Evolutionary conservation across 2,888 invertebrate genomes (phyloP), one percentile per base, ranked within the genome.

Genomic region (Arrhopalites spinosus): DNA sequence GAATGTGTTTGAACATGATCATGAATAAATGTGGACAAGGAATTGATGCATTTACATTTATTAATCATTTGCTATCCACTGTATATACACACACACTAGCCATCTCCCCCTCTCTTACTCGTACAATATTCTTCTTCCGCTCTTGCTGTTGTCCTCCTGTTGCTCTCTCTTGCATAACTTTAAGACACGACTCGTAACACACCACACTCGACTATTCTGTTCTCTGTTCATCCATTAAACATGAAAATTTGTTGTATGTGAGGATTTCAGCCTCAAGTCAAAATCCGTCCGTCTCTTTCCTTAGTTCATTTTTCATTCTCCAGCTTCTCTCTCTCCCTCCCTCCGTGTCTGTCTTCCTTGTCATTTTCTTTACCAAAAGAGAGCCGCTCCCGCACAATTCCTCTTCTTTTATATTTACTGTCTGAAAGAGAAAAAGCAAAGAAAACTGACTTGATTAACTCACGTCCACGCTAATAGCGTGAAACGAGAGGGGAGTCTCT

Each of bases 361-460:
- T 27, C 50, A 68, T 68, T 68, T 45, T 50, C 45, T 68, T 45
- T 68, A 50, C 68, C 36, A 36, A 36, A n/a, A n/a, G n/a, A 11
- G 36, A 36, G 36, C 36, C 36, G 36, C 36, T 36, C 68, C 50
- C 45, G 47, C 50, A 47, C 45, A 50, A 68, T 27, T 50, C 68
- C 68, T 27, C 50, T 25, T 43, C 66, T 47, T 68, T 11, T 36
- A 47, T 68, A 68, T 68, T 68, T 68, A 68, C 68, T 68, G 20
- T 45, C 67, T 45, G 30, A 67, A 67, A 67, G 67, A n/a, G n/a
- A n/a, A n/a, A n/a, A n/a, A n/a, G n/a, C n/a, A n/a, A n/a, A n/a
- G n/a, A n/a, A 45, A 64, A 67, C 67, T 67, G 45, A 67, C 43
- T n/a, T 67, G 68, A 68, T 68, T 68, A 68, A 68, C 68, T 68